Evolutionary conservation across 2,888 invertebrate genomes (phyloP), one percentile per base, ranked within the genome.

Genomic region (Ectobius pallidus): DNA sequence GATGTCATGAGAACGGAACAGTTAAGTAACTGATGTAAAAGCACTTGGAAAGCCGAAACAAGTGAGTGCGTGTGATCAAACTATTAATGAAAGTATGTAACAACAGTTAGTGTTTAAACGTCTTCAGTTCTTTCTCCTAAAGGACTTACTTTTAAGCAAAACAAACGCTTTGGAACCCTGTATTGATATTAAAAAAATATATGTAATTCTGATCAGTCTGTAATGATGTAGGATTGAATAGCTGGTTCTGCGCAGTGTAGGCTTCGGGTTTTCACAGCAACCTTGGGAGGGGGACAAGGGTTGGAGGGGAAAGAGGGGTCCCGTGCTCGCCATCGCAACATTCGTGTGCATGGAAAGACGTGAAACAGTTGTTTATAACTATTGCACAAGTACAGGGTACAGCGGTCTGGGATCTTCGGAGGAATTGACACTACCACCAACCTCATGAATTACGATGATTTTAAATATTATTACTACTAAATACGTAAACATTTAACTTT

Each of bases 271-370:
- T 65, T 65, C 22, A 1, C 4, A 7, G 11, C 16, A 46, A 65
- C 65, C 14, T 11, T 7, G 16, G 11, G 65, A 18, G 46, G 34
- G 34, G 7, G 30, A 7, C 34, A 11, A 18, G n/a, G 18, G 65
- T 30, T 3, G 61, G 65, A 46, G 65, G 65, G 46, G n/a, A 27
- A 46, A 46, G 46, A 44, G 27, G 32, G 44, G 65, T 65, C 46
- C 44, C 46, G 27, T 27, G 65, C 16, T 14, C 1, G 30, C 65
- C 44, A 44, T 7, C 46, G 7, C 25, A 14, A 22, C 65, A 65
- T 65, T 65, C 65, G 65, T 65, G 65, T 65, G 46, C 44, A 65
- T 70, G 70, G 61, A 70, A 70, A 58, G 58, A 61, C 39, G 58
- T 70, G 55, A 61, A 70, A 65, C 65, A 65, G 65, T 65, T 65